Conservation (phyloP, 2,888 invertebrate genomes). For the Carabus problematicus region DNA sequence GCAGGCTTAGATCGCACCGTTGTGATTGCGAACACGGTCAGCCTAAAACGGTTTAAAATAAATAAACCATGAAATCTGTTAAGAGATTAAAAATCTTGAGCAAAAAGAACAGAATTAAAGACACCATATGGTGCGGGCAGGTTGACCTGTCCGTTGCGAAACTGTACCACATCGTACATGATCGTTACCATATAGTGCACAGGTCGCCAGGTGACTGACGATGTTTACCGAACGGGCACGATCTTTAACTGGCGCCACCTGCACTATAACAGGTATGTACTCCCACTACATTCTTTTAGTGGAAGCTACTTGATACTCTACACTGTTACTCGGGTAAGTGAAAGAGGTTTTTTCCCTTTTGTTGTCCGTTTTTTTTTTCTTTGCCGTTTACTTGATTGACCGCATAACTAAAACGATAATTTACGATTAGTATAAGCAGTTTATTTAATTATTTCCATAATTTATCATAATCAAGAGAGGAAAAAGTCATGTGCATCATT, state of each 20-base stretch:
- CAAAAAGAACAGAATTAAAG: slow-evolving; percentile 47
- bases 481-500: slow-evolving; percentile 26
- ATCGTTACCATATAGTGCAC: slow-evolving; percentile 5
- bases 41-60: slow-evolving; percentile 47
- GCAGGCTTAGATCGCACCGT: slow-evolving; percentile 11
- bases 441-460: slow-evolving; percentile 40
- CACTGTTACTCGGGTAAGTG: slow-evolving; percentile 24
- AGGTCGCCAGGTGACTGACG: background rate
- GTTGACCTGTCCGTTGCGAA: slow-evolving; percentile 43
- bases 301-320: slow-evolving; percentile 47
- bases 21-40: slow-evolving; percentile 13
- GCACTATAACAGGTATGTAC: slow-evolving; percentile 48
- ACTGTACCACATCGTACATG: slow-evolving; percentile 42
- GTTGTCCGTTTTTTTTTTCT: slow-evolving; percentile 20
- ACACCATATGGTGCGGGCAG: slow-evolving; percentile 47
- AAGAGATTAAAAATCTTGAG: slow-evolving; percentile 46
- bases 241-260: slow-evolving; percentile 12
- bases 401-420: slow-evolving; percentile 40
- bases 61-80: slow-evolving; percentile 47
- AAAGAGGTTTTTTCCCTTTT: slow-evolving; percentile 32
- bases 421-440: slow-evolving; percentile 35
- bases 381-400: slow-evolving; percentile 40
- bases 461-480: slow-evolving; percentile 38
- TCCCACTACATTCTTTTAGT: slow-evolving; percentile 48
- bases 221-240: slow-evolving; percentile 20